These are phyloP conservation scores for Magallana gigas DNA, from an alignment of 1,140 invertebrate genomes.

Conservation along the genomic window DNA sequence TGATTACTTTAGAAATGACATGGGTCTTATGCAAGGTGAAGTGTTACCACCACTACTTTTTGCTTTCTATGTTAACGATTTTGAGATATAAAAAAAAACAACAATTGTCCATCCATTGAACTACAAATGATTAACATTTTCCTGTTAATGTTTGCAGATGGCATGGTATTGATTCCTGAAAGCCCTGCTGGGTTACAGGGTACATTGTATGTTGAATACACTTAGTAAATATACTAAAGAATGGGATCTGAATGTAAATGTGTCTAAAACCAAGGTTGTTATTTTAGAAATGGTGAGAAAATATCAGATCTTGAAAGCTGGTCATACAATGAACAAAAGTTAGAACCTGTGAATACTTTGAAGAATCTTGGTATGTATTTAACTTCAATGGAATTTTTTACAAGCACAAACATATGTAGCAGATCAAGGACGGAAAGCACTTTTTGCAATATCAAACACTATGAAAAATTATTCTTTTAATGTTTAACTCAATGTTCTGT, in stretches of 20 bases:
- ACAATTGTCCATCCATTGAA: conserved; percentile 26
- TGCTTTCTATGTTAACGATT: conserved; percentile 30
- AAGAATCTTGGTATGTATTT: conserved; percentile 52
- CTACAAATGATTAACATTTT: conserved; percentile 43
- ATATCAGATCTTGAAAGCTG: not conserved
- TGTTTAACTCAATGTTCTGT: no score
- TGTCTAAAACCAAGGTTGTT: conserved; percentile 49
- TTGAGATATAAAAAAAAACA: not conserved
- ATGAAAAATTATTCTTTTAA: not conserved
- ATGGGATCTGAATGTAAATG: conserved; percentile 48
- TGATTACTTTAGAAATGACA: conserved; percentile 44
- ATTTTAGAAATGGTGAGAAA: conserved; percentile 49
- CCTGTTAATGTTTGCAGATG: conserved; percentile 54
- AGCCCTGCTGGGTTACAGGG: conserved; percentile 37
- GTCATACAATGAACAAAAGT: conserved; percentile 4
- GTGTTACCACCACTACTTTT: conserved; percentile 46
- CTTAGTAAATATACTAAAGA: conserved; percentile 35
- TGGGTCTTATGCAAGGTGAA: conserved; percentile 51
- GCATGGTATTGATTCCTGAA: conserved; percentile 51
- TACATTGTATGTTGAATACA: conserved; percentile 37
- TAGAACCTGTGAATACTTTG: conserved; percentile 50
- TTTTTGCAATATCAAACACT: not conserved
- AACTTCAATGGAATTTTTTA: conserved; percentile 47
- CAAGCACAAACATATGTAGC: not conserved
- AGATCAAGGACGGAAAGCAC: conserved; percentile 41